phyloP scores from a whole-genome alignment of 2,888 invertebrate species.

The Epistrophe grossulariae region DNA sequence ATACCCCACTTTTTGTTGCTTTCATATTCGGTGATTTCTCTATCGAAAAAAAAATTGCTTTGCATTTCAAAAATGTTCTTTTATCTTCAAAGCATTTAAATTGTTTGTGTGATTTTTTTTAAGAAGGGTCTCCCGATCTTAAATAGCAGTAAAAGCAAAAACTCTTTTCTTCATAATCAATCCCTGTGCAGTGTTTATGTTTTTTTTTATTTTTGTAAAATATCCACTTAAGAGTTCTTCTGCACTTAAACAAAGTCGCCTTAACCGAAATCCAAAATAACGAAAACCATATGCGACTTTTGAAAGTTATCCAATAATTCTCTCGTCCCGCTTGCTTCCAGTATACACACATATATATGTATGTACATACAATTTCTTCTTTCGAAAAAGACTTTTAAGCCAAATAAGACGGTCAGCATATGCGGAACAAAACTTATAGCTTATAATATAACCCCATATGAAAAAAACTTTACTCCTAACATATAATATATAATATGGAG shows the following conservation, averaged over 20 bases:
- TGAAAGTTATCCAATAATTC: constrained; percentile 73
- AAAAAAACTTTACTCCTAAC: constrained; percentile 49
- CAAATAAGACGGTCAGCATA: constrained; percentile 68
- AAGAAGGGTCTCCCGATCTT: background rate
- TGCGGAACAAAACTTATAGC: constrained; percentile 52
- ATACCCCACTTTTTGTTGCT: too few relatives aligned
- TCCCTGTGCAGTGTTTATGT: background rate
- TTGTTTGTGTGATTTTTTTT: too few relatives aligned
- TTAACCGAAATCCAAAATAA: constrained; percentile 46
- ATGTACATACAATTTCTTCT: background rate
- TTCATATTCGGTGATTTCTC: too few relatives aligned
- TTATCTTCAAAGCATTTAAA: too few relatives aligned
- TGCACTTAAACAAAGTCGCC: constrained; percentile 48
- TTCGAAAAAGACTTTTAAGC: constrained; percentile 35
- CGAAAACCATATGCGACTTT: constrained; percentile 68
- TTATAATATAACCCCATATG: constrained; percentile 38
- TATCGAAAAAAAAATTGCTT: too few relatives aligned
- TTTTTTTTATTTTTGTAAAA: constrained; percentile 25
- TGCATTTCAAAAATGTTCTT: too few relatives aligned
- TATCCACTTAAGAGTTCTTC: constrained; percentile 39
- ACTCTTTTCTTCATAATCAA: constrained; percentile 16
- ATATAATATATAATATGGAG: constrained; percentile 22
- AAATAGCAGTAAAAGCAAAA: background rate
- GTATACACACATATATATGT: background rate
- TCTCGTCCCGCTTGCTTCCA: constrained; percentile 23